Base-by-base conservation (phyloP, 2,888 invertebrate species). In the Leucozona laternaria region DNA sequence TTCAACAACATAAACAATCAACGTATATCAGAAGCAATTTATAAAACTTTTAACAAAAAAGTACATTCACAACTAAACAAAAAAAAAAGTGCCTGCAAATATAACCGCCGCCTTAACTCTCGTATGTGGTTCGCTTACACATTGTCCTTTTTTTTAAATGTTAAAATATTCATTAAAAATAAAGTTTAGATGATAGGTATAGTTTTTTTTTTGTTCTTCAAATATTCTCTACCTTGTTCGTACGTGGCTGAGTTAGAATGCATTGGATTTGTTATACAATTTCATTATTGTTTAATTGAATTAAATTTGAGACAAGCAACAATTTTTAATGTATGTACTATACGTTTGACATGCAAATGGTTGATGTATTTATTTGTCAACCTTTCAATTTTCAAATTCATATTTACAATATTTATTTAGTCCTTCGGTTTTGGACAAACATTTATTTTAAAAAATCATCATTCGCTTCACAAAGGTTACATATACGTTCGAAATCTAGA, bases 21-120 rank as follows among this genome's bases (percentile, higher is more conserved):
- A 62, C 45, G 55, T 73, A 55, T 50, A 79, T 64, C 43, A 75
- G 75, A 79, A 64, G 75, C 70, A 57, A 79, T 75, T 75, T 25
- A 68, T 34, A 53, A 37, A 79, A 31, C 34, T 22, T 66, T 40
- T 2, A 57, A 72, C n/a, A 48, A 34, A 57, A 57, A 48, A 13
- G 31, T 60, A 57, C n/a, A 57, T 58, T 58, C 22, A 20, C 60
- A 34, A 40, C n/a, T 20, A 48, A 48, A 48, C 20, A 15, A 55
- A 45, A 81, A 31, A 31, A 78, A 82, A 84, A 84, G 84, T 84
- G 84, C 84, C 84, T 84, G 84, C 76, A 84, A 84, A 58, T 10
- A 34, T 45, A 60, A 71, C 62, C 70, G 34, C 71, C 64, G 55
- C 62, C 45, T 50, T 45, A 40, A 37, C 20, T 53, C 34, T 53